Base-by-base conservation (phyloP, 2,113 vertebrate species). In the Prunella himalayana region DNA sequence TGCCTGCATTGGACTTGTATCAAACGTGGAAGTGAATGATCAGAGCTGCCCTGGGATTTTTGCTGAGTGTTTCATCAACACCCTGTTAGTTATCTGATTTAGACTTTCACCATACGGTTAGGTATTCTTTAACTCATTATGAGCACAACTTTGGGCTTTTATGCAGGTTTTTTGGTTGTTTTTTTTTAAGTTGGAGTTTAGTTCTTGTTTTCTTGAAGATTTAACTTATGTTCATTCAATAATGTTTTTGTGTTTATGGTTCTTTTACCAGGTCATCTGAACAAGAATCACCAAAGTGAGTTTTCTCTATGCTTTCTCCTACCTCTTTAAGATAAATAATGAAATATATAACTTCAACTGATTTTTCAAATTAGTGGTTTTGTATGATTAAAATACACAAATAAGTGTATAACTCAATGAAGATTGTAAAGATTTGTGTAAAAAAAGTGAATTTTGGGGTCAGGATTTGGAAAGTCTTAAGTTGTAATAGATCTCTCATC, bases 261-360 rank as follows among this genome's bases (percentile, higher is more conserved):
- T 37, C 65, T 41, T 59, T 59, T 47, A 39, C 82, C 88, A 97
- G 97, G 97, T 95, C 96, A 28, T 96, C 97, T 70, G 97, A 97
- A 94, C 97, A 97, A 80, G 97, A 97, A 82, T 97, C 96, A 66
- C 94, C 97, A 79, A 97, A 96, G 97, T 97, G 82, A 97, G 97
- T 97, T 91, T 87, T 88, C 31, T 79, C 86, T 76, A 37, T 44
- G 42, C 9, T 91, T 86, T 82, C 22, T 72, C 19, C 39, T 73
- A 10, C 44, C n/a, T 92, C 19, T 77, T 84, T 72, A 91, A 54
- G 49, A 69, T 63, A 35, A 35, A 15, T 66, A 64, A 42, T 31
- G n/a, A 89, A 84, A 86, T 60, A 23, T 2, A 3, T 73, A 47
- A 37, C 2, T 69, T 65, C 14, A 77, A 42, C 10, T 49, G 15